These are phyloP conservation scores for Oreonectes daqikongensis DNA, from an alignment of 2,797 vertebrate species.

Conservation along the genomic window DNA sequence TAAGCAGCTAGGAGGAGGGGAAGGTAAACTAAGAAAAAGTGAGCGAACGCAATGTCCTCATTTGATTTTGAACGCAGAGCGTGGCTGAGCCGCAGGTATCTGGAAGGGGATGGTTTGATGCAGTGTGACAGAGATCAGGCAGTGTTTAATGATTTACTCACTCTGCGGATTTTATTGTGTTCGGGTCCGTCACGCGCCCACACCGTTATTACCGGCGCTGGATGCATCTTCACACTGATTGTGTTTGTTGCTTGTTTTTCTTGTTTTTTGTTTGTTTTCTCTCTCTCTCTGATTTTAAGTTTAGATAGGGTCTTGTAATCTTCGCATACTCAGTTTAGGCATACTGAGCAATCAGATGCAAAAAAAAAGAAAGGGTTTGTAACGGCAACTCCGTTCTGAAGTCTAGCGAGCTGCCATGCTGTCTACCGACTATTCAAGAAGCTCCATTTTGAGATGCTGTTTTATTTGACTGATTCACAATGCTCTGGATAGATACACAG, in stretches of 20 bases:
- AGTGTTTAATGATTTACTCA: conserved; percentile 44
- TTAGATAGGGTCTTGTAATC: neutral
- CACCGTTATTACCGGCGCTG: conserved; percentile 35
- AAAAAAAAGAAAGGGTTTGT: neutral
- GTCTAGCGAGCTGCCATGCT: neutral
- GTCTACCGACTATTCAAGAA: too few species aligned
- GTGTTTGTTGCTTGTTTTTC: conserved; percentile 40
- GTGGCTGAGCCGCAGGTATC: neutral
- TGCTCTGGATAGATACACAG: too few species aligned
- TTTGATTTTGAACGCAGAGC: conserved; percentile 21
- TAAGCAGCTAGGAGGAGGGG: neutral
- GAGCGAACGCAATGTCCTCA: neutral
- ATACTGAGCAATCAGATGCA: conserved; percentile 1
- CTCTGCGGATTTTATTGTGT: conserved; percentile 37
- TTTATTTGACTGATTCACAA: too few species aligned
- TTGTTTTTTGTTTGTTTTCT: neutral
- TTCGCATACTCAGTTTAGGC: neutral
- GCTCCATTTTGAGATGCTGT: too few species aligned
- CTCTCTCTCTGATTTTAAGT: neutral
- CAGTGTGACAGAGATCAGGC: conserved; percentile 45
- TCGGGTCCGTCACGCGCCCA: conserved; percentile 17
- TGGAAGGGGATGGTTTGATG: conserved; percentile 46
- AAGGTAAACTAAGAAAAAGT: neutral
- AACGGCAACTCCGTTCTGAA: neutral
- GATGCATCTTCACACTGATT: conserved; percentile 34